phyloP scores from a whole-genome alignment of 2,797 vertebrate species.

The Sebastiscus tertius region DNA sequence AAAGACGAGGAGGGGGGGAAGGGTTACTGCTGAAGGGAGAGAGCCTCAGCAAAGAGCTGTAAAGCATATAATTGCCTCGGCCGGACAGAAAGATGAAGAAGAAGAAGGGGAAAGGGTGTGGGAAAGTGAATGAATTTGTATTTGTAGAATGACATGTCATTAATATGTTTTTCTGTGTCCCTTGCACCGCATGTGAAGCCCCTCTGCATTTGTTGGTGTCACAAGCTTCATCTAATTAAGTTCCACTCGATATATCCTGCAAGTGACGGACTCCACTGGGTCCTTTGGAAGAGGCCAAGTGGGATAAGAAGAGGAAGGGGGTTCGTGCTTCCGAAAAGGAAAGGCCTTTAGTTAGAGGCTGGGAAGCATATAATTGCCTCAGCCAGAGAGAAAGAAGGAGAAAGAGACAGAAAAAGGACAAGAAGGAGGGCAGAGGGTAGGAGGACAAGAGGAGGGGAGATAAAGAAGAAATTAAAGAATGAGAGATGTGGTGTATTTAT shows the following conservation, averaged over 20 bases:
- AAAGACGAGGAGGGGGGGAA: not conserved
- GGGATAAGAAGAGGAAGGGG: constrained; percentile 12
- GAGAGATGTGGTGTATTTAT: constrained; percentile 33
- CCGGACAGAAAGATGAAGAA: constrained; percentile 19
- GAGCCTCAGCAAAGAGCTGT: constrained; percentile 23
- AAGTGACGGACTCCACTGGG: constrained; percentile 17
- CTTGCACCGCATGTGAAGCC: constrained; percentile 13
- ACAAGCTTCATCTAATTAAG: constrained; percentile 48
- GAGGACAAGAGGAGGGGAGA: not conserved
- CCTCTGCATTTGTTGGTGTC: constrained; percentile 31
- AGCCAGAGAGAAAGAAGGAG: constrained; percentile 8
- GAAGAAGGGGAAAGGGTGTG: not conserved
- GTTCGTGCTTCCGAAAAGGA: constrained; percentile 1
- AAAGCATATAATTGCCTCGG: constrained; percentile 37
- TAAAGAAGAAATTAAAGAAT: constrained; percentile 14
- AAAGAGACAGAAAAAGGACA: not conserved
- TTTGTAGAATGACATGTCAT: constrained; percentile 4
- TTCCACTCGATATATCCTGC: constrained; percentile 45
- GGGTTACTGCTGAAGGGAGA: not conserved
- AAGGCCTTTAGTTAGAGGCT: constrained; percentile 29
- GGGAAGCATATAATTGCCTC: constrained; percentile 62
- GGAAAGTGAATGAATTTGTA: not conserved
- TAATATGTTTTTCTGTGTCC: constrained; percentile 16
- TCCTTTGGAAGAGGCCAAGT: constrained; percentile 30
- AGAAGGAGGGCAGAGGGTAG: not conserved